Evolutionary conservation across 2,113 vertebrate genomes (phyloP).

Genomic region (Psephotus haematonotus): DNA sequence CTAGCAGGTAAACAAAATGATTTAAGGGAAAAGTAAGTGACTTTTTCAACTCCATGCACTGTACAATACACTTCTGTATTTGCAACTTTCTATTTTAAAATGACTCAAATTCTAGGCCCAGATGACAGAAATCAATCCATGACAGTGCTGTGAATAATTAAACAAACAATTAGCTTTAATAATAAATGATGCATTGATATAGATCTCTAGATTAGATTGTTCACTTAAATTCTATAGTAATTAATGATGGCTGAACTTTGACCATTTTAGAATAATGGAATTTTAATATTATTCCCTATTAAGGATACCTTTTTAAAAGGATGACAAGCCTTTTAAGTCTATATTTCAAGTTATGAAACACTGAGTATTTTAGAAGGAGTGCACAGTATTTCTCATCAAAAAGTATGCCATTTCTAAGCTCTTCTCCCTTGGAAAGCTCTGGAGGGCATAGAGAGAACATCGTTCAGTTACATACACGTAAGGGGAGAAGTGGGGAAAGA

Average conservation of each 20-base stretch:
- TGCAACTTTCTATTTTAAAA: not conserved
- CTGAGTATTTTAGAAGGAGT: not conserved
- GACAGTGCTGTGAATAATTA: conserved; percentile 63
- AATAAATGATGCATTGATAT: conserved; percentile 49
- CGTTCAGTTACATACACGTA: not conserved
- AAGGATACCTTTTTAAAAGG: not conserved
- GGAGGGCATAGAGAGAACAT: not conserved
- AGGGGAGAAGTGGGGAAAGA: not conserved
- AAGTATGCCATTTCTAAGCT: not conserved
- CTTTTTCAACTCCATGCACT: not conserved
- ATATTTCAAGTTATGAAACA: not conserved
- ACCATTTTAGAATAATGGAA: conserved; percentile 27
- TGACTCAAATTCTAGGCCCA: not conserved
- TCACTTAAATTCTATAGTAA: conserved; percentile 25
- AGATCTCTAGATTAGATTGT: conserved; percentile 31
- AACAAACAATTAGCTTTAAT: conserved; percentile 62
- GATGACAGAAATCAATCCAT: conserved; percentile 20
- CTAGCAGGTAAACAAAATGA: not conserved
- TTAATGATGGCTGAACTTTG: conserved; percentile 51
- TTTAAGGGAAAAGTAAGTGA: not conserved
- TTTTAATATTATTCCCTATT: conserved; percentile 54
- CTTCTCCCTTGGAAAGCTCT: not conserved
- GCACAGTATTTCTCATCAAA: not conserved
- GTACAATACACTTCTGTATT: too few species aligned
- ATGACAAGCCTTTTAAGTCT: not conserved